Evolutionary conservation across 2,113 vertebrate species (phyloP), one percentile per base, ranked within the genome.

Genomic region (Capreolus pygargus): DNA sequence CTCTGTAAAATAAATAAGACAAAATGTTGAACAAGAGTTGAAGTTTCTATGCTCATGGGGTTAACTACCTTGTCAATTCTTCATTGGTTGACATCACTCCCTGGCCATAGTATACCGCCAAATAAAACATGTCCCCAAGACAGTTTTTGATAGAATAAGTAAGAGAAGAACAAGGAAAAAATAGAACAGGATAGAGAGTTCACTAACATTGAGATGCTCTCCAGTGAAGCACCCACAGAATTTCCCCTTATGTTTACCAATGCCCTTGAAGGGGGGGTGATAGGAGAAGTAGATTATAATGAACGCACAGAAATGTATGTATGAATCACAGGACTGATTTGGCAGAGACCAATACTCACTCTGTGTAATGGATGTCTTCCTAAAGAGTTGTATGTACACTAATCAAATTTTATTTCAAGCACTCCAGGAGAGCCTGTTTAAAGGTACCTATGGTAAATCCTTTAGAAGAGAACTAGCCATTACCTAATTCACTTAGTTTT

Each of bases 371-470:
- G 52, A 84, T 94, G 36, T 76, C n/a, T 89, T 86, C 45, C 23
- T 82, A 89, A 95, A 78, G 23, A 19, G 9, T 23, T 96, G 33
- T 85, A 21, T 39, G 13, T 30, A 76, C 11, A 47, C 30, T 13
- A 84, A 92, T 86, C 27, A 89, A 86, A 95, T 74, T 61, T 79
- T n/a, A 74, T 94, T 94, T 86, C 21, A 93, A 85, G 43, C 81
- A 1, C 5, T 79, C n/a, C 2, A 78, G 14, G 89, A 70, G 5
- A 91, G 14, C 25, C 84, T 39, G 4, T 57, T 39, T 76, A 64
- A 91, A 87, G 47, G 17, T 47, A 54, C 1, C 16, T 36, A 50
- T 55, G 6, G 3, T 33, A 19, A 92, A 86, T 61, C 8, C 33
- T n/a, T 97, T 95, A 88, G 60, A 85, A 90, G 28, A 19, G 19